Conservation (phyloP, 1,140 invertebrate genomes). For the Bilobella aurantiaca region DNA sequence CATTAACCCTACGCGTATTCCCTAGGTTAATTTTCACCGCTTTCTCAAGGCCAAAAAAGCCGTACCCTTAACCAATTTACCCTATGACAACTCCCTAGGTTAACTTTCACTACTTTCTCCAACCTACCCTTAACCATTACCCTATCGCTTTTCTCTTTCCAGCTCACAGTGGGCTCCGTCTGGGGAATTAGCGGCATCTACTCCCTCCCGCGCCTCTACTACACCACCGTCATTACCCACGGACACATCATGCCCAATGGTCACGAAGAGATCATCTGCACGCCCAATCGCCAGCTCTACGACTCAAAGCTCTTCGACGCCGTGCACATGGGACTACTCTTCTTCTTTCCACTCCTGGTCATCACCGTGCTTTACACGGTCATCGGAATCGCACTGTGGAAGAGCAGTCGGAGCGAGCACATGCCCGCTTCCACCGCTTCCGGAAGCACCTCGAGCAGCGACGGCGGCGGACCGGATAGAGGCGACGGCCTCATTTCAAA, state of each 20-base stretch:
- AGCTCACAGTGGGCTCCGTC: conserved; percentile 59
- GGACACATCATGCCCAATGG: conserved; percentile 41
- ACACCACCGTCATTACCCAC: conserved; percentile 54
- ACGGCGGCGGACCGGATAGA: no score
- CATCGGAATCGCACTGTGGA: conserved; percentile 62
- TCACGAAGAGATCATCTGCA: conserved; percentile 58
- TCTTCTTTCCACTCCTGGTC: conserved; percentile 58
- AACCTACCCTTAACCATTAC: background rate
- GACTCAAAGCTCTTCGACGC: conserved; percentile 63
- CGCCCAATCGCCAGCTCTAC: conserved; percentile 58
- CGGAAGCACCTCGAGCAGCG: conserved; percentile 26
- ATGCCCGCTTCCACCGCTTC: conserved; percentile 31
- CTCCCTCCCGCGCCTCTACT: conserved; percentile 63
- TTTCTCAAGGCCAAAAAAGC: no score
- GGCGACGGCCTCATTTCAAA: no score
- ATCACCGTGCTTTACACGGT: conserved; percentile 62
- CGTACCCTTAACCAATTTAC: no score
- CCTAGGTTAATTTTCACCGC: no score
- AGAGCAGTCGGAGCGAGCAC: conserved; percentile 44
- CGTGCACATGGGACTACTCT: conserved; percentile 62
- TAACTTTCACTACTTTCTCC: no score
- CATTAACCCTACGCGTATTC: no score
- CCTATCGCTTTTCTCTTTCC: conserved; percentile 22
- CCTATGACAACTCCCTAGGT: no score
- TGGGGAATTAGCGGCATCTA: conserved; percentile 66